Evolutionary conservation across 2,113 vertebrate genomes (phyloP).

Genomic region (Speoplatyrhinus poulsoni): DNA sequence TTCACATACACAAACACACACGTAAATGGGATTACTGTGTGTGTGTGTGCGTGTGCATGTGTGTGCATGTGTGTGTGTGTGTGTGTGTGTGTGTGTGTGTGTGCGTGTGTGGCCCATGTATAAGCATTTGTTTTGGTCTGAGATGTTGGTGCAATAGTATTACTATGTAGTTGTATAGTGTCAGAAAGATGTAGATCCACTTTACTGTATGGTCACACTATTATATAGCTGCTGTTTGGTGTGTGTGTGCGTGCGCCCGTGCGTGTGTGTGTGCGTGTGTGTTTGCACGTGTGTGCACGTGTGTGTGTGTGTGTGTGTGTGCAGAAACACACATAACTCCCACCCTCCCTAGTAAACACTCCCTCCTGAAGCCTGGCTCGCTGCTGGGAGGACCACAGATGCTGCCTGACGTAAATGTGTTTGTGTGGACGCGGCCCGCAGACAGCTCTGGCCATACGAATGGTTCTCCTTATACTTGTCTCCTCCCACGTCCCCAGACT

Average conservation of each 20-base stretch:
- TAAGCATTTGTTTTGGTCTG: no score
- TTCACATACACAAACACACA: no score
- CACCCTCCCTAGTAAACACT: slow-evolving; percentile 44
- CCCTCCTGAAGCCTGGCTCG: slow-evolving; percentile 45
- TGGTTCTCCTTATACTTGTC: slow-evolving; percentile 58
- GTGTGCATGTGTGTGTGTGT: no score
- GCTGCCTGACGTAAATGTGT: slow-evolving; percentile 74
- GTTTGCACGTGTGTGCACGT: background rate
- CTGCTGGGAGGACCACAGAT: slow-evolving; percentile 56
- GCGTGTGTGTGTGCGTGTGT: background rate
- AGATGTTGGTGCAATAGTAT: no score
- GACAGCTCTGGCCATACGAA: slow-evolving; percentile 64
- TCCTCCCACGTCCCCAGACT: slow-evolving; percentile 12
- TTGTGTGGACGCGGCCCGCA: slow-evolving; percentile 61
- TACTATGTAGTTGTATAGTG: no score
- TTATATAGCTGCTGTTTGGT: background rate
- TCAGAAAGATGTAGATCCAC: no score
- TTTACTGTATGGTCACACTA: no score
- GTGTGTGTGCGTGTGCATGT: no score
- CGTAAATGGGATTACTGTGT: no score
- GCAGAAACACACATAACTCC: slow-evolving; percentile 3
- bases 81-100: no score
- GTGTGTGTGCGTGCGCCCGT: background rate
- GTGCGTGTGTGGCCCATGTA: no score
- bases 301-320: slow-evolving; percentile 5